Conservation (phyloP, 2,888 invertebrate species). For the Papilio demoleus region DNA sequence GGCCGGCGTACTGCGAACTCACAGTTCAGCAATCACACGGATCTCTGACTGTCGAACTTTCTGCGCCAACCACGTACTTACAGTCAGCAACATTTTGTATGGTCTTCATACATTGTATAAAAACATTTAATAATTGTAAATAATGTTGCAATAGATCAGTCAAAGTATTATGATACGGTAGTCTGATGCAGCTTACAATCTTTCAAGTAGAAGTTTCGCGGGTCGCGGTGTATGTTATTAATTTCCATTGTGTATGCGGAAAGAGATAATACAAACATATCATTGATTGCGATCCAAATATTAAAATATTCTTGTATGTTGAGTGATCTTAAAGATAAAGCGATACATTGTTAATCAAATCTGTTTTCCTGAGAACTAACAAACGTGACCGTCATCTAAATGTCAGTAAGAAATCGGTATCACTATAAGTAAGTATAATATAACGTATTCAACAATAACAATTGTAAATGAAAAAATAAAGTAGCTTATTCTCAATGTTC, state of each 20-base stretch:
- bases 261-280: too few relatives aligned
- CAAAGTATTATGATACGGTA: too few relatives aligned
- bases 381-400: not conserved
- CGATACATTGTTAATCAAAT: not conserved
- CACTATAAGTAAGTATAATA: not conserved
- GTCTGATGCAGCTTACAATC: too few relatives aligned
- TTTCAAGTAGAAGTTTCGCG: too few relatives aligned
- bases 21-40: constrained; percentile 46
- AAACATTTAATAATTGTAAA: not conserved
- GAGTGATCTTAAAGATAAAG: not conserved
- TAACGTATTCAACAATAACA: not conserved
- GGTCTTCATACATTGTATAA: not conserved
- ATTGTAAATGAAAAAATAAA: constrained; percentile 44
- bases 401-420: not conserved
- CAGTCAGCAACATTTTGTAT: not conserved
- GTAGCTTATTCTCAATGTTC: constrained; percentile 7
- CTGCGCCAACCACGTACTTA: constrained; percentile 4
- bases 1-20: constrained; percentile 64
- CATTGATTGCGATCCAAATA: too few relatives aligned
- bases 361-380: not conserved
- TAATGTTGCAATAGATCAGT: too few relatives aligned
- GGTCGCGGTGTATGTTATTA: too few relatives aligned
- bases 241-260: too few relatives aligned
- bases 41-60: too few relatives aligned
- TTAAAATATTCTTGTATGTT: not conserved